Percentiles rank a stretch among this genome's conserved stretches.
These are phyloP conservation scores for Mythimna albipuncta DNA, from an alignment of 2,888 invertebrate species.

Conservation along the genomic window DNA sequence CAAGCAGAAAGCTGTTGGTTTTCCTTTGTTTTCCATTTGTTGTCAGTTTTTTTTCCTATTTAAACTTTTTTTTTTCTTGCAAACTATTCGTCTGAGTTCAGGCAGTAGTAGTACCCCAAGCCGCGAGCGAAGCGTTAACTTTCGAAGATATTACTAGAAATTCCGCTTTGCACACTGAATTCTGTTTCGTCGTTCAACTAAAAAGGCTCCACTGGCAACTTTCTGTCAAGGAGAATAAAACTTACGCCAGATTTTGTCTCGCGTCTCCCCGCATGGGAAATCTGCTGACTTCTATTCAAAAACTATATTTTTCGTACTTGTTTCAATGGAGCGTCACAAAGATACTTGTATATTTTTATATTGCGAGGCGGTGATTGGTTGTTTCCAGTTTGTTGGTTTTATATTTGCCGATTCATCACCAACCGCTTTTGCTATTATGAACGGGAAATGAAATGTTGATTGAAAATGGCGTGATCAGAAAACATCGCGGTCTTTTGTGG, in stretches of 20 bases:
- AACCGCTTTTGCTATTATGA: slow-evolving; percentile 32
- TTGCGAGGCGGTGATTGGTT: slow-evolving; percentile 12
- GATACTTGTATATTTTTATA: slow-evolving; percentile 29
- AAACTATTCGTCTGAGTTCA: slow-evolving; percentile 34
- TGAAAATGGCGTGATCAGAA: slow-evolving; percentile 36
- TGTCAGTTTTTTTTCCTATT: not conserved
- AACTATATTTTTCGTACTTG: slow-evolving; percentile 57
- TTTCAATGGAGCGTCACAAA: slow-evolving; percentile 55
- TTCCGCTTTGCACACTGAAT: slow-evolving; percentile 60
- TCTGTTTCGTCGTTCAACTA: slow-evolving; percentile 65
- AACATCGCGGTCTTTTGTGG: slow-evolving; percentile 12
- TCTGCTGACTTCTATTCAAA: slow-evolving; percentile 65
- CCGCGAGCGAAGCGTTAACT: slow-evolving; percentile 58
- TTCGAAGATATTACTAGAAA: slow-evolving; percentile 63
- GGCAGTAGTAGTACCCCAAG: slow-evolving; percentile 30
- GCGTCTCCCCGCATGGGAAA: slow-evolving; percentile 65
- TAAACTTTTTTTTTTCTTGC: not conserved
- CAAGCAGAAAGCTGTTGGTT: not conserved
- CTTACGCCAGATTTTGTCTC: slow-evolving; percentile 66
- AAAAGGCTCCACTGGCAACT: slow-evolving; percentile 65
- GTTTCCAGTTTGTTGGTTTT: slow-evolving; percentile 41
- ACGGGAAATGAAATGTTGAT: slow-evolving; percentile 48
- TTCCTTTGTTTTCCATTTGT: slow-evolving; percentile 12
- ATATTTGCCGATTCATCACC: slow-evolving; percentile 39
- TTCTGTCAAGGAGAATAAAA: slow-evolving; percentile 68